These are phyloP conservation scores for Rhinella marina DNA, from an alignment of 2,797 vertebrate species.

Conservation along the genomic window DNA sequence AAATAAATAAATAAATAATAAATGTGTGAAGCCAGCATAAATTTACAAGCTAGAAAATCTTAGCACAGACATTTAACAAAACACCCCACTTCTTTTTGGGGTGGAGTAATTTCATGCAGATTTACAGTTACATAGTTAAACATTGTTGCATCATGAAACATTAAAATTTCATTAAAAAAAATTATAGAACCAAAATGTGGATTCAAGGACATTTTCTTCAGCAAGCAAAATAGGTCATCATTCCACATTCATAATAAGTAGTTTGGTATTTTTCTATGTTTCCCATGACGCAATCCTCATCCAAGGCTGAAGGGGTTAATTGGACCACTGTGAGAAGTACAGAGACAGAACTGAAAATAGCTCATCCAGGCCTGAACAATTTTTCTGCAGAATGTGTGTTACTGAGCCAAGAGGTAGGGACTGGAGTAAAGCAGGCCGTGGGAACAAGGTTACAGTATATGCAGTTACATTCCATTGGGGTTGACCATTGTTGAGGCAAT, in stretches of 20 bases:
- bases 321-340: conserved; percentile 16
- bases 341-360: conserved; percentile 32
- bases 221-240: conserved; percentile 31
- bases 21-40: background rate
- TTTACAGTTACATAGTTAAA: too few species aligned
- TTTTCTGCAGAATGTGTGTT: conserved; percentile 33
- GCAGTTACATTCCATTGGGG: conserved; percentile 35
- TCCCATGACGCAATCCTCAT: background rate
- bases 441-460: conserved; percentile 32
- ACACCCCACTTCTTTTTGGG: too few species aligned
- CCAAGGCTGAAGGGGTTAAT: conserved; percentile 27
- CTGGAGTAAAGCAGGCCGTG: conserved; percentile 35
- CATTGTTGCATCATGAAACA: too few species aligned
- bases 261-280: conserved; percentile 30
- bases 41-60: background rate
- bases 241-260: conserved; percentile 1
- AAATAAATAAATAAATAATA: too few species aligned
- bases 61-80: too few species aligned
- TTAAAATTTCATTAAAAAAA: background rate
- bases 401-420: conserved; percentile 33
- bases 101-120: too few species aligned
- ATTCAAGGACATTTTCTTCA: background rate
- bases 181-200: background rate
- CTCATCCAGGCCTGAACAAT: conserved; percentile 12
- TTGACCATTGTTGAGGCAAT: conserved; percentile 14